Conservation (phyloP, 1,140 invertebrate genomes). For the Caenorhabditis tropicalis region DNA sequence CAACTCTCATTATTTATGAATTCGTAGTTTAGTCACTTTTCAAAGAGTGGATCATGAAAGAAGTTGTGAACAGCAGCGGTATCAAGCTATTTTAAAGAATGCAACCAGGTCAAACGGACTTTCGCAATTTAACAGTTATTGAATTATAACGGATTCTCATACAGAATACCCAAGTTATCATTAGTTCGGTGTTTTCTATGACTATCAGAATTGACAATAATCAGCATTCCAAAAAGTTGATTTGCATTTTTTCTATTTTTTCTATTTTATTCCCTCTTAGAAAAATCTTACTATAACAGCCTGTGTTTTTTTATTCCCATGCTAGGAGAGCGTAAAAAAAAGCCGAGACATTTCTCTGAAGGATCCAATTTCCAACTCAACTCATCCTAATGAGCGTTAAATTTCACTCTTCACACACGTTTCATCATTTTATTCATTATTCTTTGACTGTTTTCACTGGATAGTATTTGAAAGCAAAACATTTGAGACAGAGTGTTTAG, state of each 20-base stretch:
- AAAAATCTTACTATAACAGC: no score
- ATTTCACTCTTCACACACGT: background rate
- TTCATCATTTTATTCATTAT: background rate
- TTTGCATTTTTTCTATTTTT: background rate
- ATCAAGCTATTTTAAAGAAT: background rate
- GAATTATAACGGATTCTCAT: no score
- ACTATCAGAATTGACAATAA: no score
- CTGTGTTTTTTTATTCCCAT: background rate
- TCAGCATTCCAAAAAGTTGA: no score
- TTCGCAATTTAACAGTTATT: no score
- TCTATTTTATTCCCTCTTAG: background rate
- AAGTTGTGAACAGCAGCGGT: background rate
- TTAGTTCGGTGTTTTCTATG: no score
- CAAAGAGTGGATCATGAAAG: background rate
- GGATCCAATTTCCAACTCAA: conserved; percentile 31
- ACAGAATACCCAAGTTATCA: no score
- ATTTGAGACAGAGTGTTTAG: no score
- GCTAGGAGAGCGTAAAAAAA: background rate
- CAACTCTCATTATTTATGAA: conserved; percentile 16
- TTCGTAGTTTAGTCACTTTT: background rate
- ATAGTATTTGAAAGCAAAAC: background rate
- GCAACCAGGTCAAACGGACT: no score
- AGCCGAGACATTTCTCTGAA: background rate
- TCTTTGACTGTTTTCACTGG: background rate
- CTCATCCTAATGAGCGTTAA: conserved; percentile 33